Evolutionary conservation across 2,888 invertebrate genomes (phyloP).

Genomic region (Lottia scabra): DNA sequence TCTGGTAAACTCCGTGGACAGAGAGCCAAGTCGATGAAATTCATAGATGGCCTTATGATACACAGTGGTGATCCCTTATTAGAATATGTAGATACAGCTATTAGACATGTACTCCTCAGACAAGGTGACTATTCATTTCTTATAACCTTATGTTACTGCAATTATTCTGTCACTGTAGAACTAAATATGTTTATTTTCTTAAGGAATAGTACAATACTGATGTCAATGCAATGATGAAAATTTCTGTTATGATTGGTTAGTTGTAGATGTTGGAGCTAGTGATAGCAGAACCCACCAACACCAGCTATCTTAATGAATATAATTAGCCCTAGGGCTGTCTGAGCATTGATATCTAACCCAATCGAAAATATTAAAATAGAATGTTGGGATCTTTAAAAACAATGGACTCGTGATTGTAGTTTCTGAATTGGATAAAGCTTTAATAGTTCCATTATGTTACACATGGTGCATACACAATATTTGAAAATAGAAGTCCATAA

Average conservation of each 20-base stretch:
- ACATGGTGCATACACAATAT: no score
- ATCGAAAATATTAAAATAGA: no score
- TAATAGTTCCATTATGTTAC: no score
- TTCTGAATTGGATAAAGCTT: no score
- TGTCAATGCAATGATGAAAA: not conserved
- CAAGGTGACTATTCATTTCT: slow-evolving; percentile 79
- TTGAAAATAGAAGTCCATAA: no score
- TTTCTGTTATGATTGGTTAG: not conserved
- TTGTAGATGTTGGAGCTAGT: slow-evolving; percentile 8
- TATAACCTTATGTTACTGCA: no score
- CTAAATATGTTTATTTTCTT: no score
- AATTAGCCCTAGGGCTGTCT: not conserved
- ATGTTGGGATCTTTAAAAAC: no score
- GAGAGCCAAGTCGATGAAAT: slow-evolving; percentile 99
- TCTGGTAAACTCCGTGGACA: slow-evolving; percentile 99
- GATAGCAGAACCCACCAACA: slow-evolving; percentile 5
- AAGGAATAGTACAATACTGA: no score
- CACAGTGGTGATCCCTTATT: slow-evolving; percentile 99
- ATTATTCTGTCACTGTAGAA: no score
- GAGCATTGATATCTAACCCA: not conserved
- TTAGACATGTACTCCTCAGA: slow-evolving; percentile 95
- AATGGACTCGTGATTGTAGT: no score
- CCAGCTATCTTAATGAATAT: not conserved
- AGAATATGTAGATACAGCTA: slow-evolving; percentile 98
- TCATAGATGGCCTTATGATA: slow-evolving; percentile 99